phyloP scores from a whole-genome alignment of 1,140 invertebrate species.

The Pogonomyrmex barbatus region DNA sequence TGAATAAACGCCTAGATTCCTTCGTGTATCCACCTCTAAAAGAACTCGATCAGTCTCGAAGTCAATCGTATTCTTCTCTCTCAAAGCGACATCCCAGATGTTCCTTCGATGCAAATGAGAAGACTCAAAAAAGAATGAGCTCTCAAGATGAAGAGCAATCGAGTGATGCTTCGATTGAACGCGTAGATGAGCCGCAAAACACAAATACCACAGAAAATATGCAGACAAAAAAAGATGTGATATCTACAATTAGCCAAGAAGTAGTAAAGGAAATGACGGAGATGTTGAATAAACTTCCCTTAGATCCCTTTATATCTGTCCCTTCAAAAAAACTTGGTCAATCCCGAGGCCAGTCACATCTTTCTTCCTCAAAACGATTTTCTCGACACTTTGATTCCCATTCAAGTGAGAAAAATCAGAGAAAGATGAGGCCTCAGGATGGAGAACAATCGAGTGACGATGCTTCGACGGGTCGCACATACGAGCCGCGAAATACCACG shows the following conservation, averaged over 20 bases:
- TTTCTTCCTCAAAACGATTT: not conserved
- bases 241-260: conserved; percentile 16
- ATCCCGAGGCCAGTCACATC: not conserved
- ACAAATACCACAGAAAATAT: not conserved
- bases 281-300: conserved; percentile 13
- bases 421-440: not conserved
- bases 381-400: not conserved
- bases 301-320: not conserved
- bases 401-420: conserved; percentile 4
- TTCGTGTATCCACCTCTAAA: not conserved
- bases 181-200: conserved; percentile 5
- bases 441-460: not conserved
- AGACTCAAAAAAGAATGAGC: conserved; percentile 1
- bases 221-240: not conserved
- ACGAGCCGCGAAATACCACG: not conserved
- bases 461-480: not conserved
- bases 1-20: conserved; percentile 7
- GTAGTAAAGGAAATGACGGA: conserved; percentile 31
- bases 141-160: conserved; percentile 36
- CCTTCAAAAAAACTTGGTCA: not conserved
- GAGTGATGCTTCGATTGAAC: conserved; percentile 16
- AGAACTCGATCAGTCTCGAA: not conserved
- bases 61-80: conserved; percentile 2
- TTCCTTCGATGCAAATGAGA: not conserved
- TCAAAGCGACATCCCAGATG: not conserved